Base-by-base conservation (phyloP, 2,797 vertebrate species). In the Chiloscyllium punctatum region DNA sequence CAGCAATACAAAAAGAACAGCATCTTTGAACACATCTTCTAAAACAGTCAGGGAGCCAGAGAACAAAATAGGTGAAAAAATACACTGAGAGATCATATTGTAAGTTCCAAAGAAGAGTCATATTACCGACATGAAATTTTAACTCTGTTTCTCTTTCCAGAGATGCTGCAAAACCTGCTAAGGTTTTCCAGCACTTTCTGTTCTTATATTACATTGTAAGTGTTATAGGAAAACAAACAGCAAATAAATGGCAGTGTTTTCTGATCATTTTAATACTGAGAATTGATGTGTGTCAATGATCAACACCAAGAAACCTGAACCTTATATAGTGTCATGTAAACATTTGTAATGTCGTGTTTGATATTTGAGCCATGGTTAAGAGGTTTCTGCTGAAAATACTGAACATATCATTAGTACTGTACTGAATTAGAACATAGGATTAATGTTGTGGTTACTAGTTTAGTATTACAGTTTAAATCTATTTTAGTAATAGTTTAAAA, bases 401-500 rank as follows among this genome's bases (percentile, higher is more conserved):
- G 16, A 91, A 68, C 18, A 18, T 30, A 66, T 91, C 11, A 37
- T 66, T 88, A 88, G 30, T 88, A 88, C 86, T 33, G 86, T 7
- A 66, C 57, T 66, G 57, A 66, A 21, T 91, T 91, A n/a, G 84
- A 91, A 62, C 33, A 37, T 33, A 66, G 57, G 16, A 62, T 16
- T n/a, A 66, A 62, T 62, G 13, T 90, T 62, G 30, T 1, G 30
- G 87, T 57, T 16, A 66, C 27, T 37, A n/a, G 57, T n/a, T 68
- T 66, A 66, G 1, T n/a, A 66, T 62, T 68, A 91, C 57, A 91
- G 18, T 91, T 91, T 66, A 91, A n/a, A n/a, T 30, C 6, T 37
- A 91, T 66, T 91, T 66, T 66, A 66, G 30, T 33, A 68, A 91
- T n/a, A 91, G 33, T 91, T 91, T 18, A 91, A 91, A 91, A 66